These are phyloP conservation scores for Actinostola sp. DNA, from an alignment of 92 coral and sea anemone genomes.

Conservation along the genomic window DNA sequence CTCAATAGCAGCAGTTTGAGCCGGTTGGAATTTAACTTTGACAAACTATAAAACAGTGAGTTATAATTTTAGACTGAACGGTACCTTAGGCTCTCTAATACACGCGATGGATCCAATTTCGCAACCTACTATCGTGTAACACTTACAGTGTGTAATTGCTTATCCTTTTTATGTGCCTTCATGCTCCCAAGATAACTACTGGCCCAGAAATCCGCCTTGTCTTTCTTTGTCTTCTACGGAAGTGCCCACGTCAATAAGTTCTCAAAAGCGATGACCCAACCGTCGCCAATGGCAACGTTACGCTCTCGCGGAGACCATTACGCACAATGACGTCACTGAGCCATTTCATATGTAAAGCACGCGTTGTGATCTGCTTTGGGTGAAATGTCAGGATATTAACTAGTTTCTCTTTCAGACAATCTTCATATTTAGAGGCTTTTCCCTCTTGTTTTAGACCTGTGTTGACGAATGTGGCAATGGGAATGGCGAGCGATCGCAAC, in stretches of 20 bases:
- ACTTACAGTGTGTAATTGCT: conserved; percentile 17
- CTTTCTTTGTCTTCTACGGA: conserved; percentile 42
- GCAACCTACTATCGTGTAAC: conserved; percentile 9
- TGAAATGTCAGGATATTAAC: conserved; percentile 78
- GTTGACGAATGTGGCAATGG: conserved; percentile 78
- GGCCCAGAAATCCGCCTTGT: conserved; percentile 28
- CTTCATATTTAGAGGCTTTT: conserved; percentile 46
- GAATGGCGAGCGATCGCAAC: conserved; percentile 92
- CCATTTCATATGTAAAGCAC: conserved; percentile 86
- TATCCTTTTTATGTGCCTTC: conserved; percentile 13
- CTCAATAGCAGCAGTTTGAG: too few relatives aligned
- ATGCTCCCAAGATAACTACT: conserved; percentile 27
- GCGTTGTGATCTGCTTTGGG: conserved; percentile 75
- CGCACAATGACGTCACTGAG: conserved; percentile 92
- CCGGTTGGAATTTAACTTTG: too few relatives aligned
- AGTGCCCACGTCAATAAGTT: conserved; percentile 69
- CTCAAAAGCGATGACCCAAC: conserved; percentile 77
- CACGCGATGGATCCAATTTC: background rate
- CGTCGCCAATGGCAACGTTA: conserved; percentile 69
- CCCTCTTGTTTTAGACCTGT: conserved; percentile 58
- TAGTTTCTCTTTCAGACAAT: conserved; percentile 62
- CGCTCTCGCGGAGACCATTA: conserved; percentile 89
- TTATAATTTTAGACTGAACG: background rate
- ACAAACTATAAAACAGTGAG: too few relatives aligned
- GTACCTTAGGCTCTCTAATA: background rate